Evolutionary conservation across 2,888 invertebrate genomes (phyloP).

Genomic region (Drosophila setosimentum): DNA sequence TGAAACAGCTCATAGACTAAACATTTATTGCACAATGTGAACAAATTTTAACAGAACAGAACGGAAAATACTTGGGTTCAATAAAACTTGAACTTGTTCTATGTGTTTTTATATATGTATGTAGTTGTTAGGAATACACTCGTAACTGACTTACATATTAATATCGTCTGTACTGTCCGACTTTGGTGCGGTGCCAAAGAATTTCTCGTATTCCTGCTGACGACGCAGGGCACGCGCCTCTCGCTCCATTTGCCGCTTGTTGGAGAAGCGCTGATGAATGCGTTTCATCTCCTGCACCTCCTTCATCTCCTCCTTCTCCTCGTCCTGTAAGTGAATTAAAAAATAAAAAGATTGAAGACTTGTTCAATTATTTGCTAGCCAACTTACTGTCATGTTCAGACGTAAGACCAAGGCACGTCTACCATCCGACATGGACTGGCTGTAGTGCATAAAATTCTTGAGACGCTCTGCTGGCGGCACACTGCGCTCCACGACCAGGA

Average conservation of each 20-base stretch:
- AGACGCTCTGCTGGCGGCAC: slow-evolving; percentile 95
- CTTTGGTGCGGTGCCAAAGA: slow-evolving; percentile 74
- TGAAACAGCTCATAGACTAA: slow-evolving; percentile 53
- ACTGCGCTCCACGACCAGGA: slow-evolving; percentile 98
- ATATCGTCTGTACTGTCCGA: slow-evolving; percentile 61
- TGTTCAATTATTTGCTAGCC: too few species aligned
- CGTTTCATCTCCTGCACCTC: slow-evolving; percentile 96
- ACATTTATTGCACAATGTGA: slow-evolving; percentile 66
- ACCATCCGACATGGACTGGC: slow-evolving; percentile 96
- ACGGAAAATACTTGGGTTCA: slow-evolving; percentile 40
- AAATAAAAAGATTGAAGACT: not conserved
- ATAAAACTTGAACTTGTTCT: slow-evolving; percentile 72
- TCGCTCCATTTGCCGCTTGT: slow-evolving; percentile 87
- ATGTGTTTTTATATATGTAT: slow-evolving; percentile 8
- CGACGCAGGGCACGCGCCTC: slow-evolving; percentile 78
- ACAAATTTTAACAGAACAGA: slow-evolving; percentile 44
- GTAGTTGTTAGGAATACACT: not conserved
- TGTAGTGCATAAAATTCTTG: slow-evolving; percentile 94
- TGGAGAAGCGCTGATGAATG: slow-evolving; percentile 92
- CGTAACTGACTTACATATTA: slow-evolving; percentile 41
- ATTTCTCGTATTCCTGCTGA: slow-evolving; percentile 80
- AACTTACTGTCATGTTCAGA: slow-evolving; percentile 93
- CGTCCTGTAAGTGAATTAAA: slow-evolving; percentile 88
- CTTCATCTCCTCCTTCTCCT: slow-evolving; percentile 97
- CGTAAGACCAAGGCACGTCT: slow-evolving; percentile 94